A percentile compares a stretch with the other conserved stretches of the same genome.
Conservation (phyloP, 2,113 vertebrate species). For the Phrynocephalus versicolor region DNA sequence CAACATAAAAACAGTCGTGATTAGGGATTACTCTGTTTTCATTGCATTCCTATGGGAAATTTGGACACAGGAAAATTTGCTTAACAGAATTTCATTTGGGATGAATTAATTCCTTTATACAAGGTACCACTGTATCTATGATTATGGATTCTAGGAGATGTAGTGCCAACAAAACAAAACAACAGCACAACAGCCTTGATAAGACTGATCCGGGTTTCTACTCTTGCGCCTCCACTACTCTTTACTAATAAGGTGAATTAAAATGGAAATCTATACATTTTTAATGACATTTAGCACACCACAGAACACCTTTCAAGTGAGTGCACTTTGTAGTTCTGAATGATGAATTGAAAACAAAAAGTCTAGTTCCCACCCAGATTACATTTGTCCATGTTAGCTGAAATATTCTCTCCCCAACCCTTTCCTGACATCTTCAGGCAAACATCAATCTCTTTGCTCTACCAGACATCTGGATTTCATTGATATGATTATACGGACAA, state of each 20-base stretch:
- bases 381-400: conserved; percentile 19
- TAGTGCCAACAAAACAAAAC: too few relatives aligned
- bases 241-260: conserved; percentile 29
- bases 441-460: not conserved
- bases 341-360: conserved; percentile 45
- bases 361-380: conserved; percentile 34
- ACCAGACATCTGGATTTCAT: not conserved
- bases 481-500: not conserved
- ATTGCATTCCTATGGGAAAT: too few relatives aligned
- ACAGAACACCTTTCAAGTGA: conserved; percentile 48
- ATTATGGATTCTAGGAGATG: too few relatives aligned
- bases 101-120: too few relatives aligned
- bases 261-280: conserved; percentile 54
- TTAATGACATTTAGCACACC: conserved; percentile 60
- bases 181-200: too few relatives aligned
- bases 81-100: too few relatives aligned
- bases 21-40: too few relatives aligned
- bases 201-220: not conserved
- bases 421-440: conserved; percentile 32
- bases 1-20: too few relatives aligned
- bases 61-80: too few relatives aligned
- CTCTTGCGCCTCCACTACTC: conserved; percentile 9
- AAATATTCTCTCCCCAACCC: not conserved
- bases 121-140: too few relatives aligned
- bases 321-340: conserved; percentile 54